Evolutionary conservation across 2,888 invertebrate genomes (phyloP).

Genomic region (Vanessa cardui): DNA sequence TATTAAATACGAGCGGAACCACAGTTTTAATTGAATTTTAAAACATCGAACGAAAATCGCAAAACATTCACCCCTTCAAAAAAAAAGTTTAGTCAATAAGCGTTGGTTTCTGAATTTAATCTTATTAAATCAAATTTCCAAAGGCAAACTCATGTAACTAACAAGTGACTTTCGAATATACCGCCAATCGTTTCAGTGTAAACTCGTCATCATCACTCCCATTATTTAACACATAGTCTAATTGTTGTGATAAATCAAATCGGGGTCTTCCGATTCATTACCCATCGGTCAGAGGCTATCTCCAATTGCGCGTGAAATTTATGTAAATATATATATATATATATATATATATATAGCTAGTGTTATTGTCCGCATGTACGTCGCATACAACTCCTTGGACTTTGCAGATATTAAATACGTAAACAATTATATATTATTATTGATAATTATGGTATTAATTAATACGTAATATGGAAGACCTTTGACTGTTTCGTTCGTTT

Average conservation of each 20-base stretch:
- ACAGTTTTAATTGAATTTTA: too few species aligned
- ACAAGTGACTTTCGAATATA: too few species aligned
- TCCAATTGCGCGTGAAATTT: conserved; percentile 54
- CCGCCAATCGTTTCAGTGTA: not conserved
- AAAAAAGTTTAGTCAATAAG: too few species aligned
- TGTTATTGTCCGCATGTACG: conserved; percentile 30
- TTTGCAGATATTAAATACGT: conserved; percentile 6
- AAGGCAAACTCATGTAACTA: too few species aligned
- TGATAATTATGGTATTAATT: conserved; percentile 22
- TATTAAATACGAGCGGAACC: too few species aligned
- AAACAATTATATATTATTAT: not conserved
- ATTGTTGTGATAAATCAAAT: conserved; percentile 68
- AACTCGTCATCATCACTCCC: conserved; percentile 32
- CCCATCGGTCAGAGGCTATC: conserved; percentile 60
- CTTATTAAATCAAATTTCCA: too few species aligned
- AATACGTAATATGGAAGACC: conserved; percentile 11
- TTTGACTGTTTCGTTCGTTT: conserved; percentile 9
- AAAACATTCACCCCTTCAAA: too few species aligned
- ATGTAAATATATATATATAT: conserved; percentile 26
- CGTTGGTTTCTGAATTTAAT: too few species aligned
- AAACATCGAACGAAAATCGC: too few species aligned
- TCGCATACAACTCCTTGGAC: conserved; percentile 33
- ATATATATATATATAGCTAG: too few species aligned
- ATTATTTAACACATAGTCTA: conserved; percentile 52
- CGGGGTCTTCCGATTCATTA: conserved; percentile 59